phyloP scores from a whole-genome alignment of 2,888 invertebrate genomes.

The Drosophila mayaguana region DNA sequence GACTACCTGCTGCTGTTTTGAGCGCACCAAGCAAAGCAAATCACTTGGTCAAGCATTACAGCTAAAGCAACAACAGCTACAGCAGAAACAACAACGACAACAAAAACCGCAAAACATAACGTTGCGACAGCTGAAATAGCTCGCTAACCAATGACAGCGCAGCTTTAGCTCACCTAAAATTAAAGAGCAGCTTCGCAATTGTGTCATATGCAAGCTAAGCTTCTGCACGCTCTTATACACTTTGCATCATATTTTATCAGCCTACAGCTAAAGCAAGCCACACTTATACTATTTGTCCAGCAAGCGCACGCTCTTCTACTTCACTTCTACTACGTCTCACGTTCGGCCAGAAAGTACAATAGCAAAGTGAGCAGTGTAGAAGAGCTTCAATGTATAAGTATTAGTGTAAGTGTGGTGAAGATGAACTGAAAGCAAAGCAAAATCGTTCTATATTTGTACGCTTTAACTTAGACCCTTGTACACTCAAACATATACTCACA shows the following conservation, averaged over 20 bases:
- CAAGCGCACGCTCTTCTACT: neutral
- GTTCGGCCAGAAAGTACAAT: no score
- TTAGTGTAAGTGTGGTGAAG: neutral
- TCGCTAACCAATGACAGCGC: neutral
- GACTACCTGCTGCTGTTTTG: slow-evolving; percentile 50
- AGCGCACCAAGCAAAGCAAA: slow-evolving; percentile 64
- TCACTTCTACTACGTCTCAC: neutral
- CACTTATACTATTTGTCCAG: neutral
- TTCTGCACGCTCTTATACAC: neutral
- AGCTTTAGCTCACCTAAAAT: neutral
- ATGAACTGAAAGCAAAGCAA: neutral
- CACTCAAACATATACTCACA: neutral
- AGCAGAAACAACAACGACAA: slow-evolving; percentile 5
- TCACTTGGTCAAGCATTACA: slow-evolving; percentile 70
- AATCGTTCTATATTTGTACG: neutral
- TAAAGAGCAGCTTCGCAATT: neutral
- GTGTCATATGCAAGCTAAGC: neutral
- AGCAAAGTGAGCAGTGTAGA: neutral
- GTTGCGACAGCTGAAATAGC: slow-evolving; percentile 8
- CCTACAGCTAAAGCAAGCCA: neutral
- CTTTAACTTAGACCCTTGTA: neutral
- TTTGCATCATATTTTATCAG: neutral
- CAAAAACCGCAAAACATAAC: slow-evolving; percentile 16
- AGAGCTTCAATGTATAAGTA: neutral
- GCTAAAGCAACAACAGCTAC: neutral